A percentile compares a stretch with the other conserved stretches of the same genome.
Conservation (phyloP, 2,888 invertebrate genomes). For the Philonicus albiceps region DNA sequence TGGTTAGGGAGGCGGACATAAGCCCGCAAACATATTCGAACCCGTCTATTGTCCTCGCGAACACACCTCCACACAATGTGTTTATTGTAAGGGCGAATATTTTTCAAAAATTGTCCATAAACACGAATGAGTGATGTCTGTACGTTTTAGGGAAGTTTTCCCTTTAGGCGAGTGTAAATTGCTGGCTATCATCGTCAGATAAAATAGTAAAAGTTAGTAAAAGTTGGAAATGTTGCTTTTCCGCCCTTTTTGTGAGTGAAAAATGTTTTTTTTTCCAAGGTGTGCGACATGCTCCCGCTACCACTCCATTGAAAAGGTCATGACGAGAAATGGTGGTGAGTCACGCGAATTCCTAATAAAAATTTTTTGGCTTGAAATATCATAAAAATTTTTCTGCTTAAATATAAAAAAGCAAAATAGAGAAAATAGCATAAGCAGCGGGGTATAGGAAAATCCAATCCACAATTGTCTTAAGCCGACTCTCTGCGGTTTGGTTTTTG, state of each 20-base stretch:
- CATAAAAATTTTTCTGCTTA: background rate
- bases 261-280: background rate
- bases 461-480: background rate
- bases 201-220: background rate
- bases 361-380: background rate
- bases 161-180: background rate
- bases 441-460: background rate
- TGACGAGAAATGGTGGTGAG: background rate
- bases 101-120: constrained; percentile 4
- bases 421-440: background rate
- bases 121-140: constrained; percentile 7
- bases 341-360: background rate
- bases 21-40: background rate
- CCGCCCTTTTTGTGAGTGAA: background rate
- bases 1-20: background rate
- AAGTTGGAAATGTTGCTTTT: background rate
- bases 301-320: background rate
- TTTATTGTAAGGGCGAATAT: background rate
- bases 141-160: background rate
- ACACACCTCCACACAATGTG: background rate
- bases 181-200: background rate
- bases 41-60: background rate
- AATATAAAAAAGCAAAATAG: background rate
- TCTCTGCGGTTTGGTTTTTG: background rate
- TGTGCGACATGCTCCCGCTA: background rate